Evolutionary conservation across 2,113 vertebrate species (phyloP), one percentile per base, ranked within the genome.

Genomic region (Leucopsar rothschildi): DNA sequence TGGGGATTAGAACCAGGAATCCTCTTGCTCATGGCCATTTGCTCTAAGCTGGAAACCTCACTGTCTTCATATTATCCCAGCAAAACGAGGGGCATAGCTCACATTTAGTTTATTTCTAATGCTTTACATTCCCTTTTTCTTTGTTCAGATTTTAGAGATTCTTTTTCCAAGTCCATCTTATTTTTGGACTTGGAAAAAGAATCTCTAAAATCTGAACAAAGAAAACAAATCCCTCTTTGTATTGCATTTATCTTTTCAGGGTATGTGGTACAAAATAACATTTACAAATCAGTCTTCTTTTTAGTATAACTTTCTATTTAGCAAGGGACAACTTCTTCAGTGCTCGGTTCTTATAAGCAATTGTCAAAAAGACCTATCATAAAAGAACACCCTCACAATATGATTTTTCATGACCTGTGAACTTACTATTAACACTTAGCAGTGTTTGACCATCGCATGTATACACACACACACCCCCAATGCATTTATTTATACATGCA

Each of bases 1-100:
- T 64, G 47, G 81, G 76, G 86, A 82, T 93, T 94, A 92, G 45
- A 96, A 89, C 82, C 44, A 82, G 56, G 42, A 72, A 53, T 80
- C 57, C 40, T 39, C 37, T 83, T 86, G 19, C 50, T 70, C 71
- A 29, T 7, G 85, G 42, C 29, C 11, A 1, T 84, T 95, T 93
- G 8, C 42, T 85, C 71, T 84, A 39, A 92, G 70, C 21, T 24
- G 31, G 88, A 87, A 64, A 82, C 70, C 21, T 57, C 15, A 50
- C 22, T 81, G 28, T 12, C 79, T 86, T 80, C 53, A 21, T 53
- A 61, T 80, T 79, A 73, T 15, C n/a, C 57, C 75, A 71, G 56
- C 24, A 78, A 82, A 77, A 31, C 0, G 1, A 87, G 47, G 15
- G 17, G 5, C 14, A 70, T 47, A 49, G 33, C 28, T 87, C 50